Percentiles rank a stretch among this genome's conserved stretches.
Evolutionary conservation across 2,113 vertebrate genomes (phyloP).

Genomic region (Salvator merianae): DNA sequence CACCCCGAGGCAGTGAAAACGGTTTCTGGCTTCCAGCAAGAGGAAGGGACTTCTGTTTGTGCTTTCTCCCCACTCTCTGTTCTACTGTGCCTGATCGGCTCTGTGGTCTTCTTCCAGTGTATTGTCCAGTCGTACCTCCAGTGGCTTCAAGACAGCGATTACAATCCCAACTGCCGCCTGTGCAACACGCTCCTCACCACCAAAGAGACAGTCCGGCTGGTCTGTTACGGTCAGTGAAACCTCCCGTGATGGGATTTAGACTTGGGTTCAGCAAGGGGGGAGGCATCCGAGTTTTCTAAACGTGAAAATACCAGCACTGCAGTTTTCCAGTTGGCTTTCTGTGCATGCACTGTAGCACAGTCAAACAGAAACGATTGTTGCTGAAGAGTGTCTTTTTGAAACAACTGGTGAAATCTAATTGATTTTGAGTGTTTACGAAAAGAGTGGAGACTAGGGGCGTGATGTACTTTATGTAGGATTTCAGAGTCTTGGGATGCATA

Average conservation of each 20-base stretch:
- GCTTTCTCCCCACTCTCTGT: too few relatives aligned
- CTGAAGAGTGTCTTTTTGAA: background rate
- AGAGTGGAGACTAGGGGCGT: background rate
- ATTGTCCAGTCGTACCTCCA: slow-evolving; percentile 93
- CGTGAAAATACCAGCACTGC: too few relatives aligned
- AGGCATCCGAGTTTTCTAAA: too few relatives aligned
- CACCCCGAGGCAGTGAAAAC: too few relatives aligned
- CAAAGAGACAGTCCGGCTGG: slow-evolving; percentile 85
- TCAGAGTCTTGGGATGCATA: background rate
- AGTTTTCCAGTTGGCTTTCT: background rate
- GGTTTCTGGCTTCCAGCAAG: too few relatives aligned
- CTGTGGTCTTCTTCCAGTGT: slow-evolving; percentile 73
- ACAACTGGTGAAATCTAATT: background rate
- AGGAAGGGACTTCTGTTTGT: background rate
- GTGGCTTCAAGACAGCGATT: slow-evolving; percentile 94
- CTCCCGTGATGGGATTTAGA: background rate
- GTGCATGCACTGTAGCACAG: background rate
- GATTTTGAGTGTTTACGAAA: too few relatives aligned
- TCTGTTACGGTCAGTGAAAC: slow-evolving; percentile 85
- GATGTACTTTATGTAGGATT: background rate
- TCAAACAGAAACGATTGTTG: background rate
- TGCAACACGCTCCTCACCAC: slow-evolving; percentile 78
- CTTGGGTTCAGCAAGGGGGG: too few relatives aligned
- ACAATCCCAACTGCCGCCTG: slow-evolving; percentile 87
- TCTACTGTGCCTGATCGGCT: background rate